Evolutionary conservation across 2,888 invertebrate genomes (phyloP), one percentile per base, ranked within the genome.

Genomic region (Zygogramma bicolorata): DNA sequence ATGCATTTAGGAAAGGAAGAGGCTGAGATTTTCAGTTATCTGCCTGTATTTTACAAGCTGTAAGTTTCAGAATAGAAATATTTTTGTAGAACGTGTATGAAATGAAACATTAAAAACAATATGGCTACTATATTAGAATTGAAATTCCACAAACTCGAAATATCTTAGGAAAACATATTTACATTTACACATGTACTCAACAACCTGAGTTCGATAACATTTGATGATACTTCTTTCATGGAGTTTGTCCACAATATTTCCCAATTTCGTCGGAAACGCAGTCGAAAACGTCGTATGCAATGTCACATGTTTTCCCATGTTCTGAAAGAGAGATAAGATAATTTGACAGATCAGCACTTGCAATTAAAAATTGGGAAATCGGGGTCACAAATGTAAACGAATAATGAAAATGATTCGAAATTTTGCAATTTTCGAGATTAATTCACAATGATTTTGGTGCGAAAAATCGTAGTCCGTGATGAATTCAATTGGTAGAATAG

Each of bases 211-310:
- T 42, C 20, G 8, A 46, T 46, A 20, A 46, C 18, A 20, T 46
- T 13, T 29, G 31, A 3, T 31, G 13, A 18, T 3, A 4, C 25
- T 53, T 38, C 13, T 67, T 70, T 66, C 70, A 86, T 13, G 86
- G 86, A 53, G 84, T 84, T 77, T 87, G 91, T 20, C 93, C 90
- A 82, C 93, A 93, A 85, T 93, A 93, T 78, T 92, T 92, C 49
- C 92, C 93, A 80, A 94, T 93, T 82, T 92, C 91, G 85, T 93
- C 93, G 4, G 94, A 93, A 77, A 94, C 92, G 83, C 94, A 94
- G 84, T 94, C 93, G 85, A 94, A 94, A 67, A 93, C 92, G 85
- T 94, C 93, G 85, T 93, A 94, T 0, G 94, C 93, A 57, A 94
- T 87, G 82, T 94, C 93, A 81, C 94, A 94, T 81, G 92, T 92